Base-by-base conservation (phyloP, 1,140 invertebrate species). In the Drosophila sucinea region DNA sequence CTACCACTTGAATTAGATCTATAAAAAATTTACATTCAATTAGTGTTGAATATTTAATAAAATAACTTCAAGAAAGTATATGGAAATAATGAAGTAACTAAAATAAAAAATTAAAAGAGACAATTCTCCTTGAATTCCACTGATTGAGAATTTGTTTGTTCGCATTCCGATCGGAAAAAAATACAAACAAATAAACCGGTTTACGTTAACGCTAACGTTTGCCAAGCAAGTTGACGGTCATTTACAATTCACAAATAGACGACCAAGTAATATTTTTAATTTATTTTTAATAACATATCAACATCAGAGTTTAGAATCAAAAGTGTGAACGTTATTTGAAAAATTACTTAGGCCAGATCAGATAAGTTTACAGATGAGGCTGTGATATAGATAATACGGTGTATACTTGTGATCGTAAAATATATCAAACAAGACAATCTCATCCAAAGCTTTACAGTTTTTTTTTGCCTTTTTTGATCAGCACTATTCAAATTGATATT, bases 1-100 rank as follows among this genome's bases (percentile, higher is more conserved):
- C 96, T 96, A 25, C 95, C 95, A 79, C 95, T 95, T 33, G 95
- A 96, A 77, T 95, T 95, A 11, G 95, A 95, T 92, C 95, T 95
- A 64, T 2, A 47, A 57, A 35, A 29, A 44, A 17, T 17, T 17
- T 17, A 17, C 17, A 17, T 17, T 17, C 0, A 17, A 17, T 17
- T 17, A 17, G 17, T 17, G 17, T 17, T 17, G 17, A 17, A 17
- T 17, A 17, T 17, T 17, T 17, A 17, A 17, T 17, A 17, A 17
- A 17, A 17, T 17, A 17, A 17, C 17, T 17, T 17, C 17, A 17
- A 17, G 17, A 17, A 17, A 17, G 17, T 35, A 1, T 35, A 35
- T 35, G 7, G 2, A 41, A 41, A 41, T 41, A 17, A 41, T 17
- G 33, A 6, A 41, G 2, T 4, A 4, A 6, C 29, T 38, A 7